Conservation (phyloP, 1,140 invertebrate genomes). For the Drosophila setifemur region DNA sequence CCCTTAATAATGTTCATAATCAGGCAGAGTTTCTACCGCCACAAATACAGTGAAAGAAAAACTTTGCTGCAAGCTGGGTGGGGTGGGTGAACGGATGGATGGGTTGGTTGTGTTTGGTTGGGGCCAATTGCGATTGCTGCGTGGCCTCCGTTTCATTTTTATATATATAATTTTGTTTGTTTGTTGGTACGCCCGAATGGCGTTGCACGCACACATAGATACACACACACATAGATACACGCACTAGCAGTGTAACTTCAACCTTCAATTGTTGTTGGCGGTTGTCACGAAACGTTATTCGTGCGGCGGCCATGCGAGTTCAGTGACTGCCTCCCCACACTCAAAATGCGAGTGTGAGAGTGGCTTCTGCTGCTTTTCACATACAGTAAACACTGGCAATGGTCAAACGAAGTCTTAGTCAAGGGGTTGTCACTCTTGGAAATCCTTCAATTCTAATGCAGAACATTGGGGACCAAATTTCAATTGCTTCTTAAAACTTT, state of each 20-base stretch:
- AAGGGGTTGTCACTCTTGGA: too few relatives aligned
- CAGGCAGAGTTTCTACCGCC: constrained; percentile 11
- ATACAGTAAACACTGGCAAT: constrained; percentile 27
- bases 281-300: constrained; percentile 79
- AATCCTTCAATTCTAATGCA: too few relatives aligned
- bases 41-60: not conserved
- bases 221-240: constrained; percentile 37
- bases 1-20: constrained; percentile 58
- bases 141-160: constrained; percentile 68
- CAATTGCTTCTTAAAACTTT: too few relatives aligned
- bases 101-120: constrained; percentile 31
- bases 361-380: constrained; percentile 68
- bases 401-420: not conserved
- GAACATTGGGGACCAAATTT: too few relatives aligned
- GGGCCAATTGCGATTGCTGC: constrained; percentile 62
- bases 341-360: constrained; percentile 17
- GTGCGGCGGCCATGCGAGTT: constrained; percentile 78
- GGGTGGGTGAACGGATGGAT: constrained; percentile 20
- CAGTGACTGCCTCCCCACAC: constrained; percentile 73
- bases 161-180: constrained; percentile 13
- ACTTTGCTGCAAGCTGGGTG: not conserved
- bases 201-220: constrained; percentile 70
- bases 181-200: constrained; percentile 78
- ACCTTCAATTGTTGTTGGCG: constrained; percentile 76
- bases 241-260: constrained; percentile 68